Percentiles rank a stretch among this genome's conserved stretches.
Evolutionary conservation across 2,113 vertebrate genomes (phyloP).

Genomic region (Fregata magnificens): DNA sequence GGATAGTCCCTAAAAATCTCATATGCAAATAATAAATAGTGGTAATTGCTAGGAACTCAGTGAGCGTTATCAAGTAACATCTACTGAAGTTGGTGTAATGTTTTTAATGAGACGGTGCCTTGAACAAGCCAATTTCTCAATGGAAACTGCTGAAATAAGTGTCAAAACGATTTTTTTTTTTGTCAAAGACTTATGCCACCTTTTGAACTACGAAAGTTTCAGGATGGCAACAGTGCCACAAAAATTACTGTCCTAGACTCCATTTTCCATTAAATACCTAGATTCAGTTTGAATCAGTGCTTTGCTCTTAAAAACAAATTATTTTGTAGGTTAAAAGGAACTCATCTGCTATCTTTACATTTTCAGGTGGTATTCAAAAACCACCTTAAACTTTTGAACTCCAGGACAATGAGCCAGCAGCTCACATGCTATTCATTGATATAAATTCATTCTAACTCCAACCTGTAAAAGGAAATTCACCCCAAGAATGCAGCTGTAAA

Average conservation of each 20-base stretch:
- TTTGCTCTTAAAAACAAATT: background rate
- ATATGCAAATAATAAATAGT: conserved; percentile 18
- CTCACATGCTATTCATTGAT: background rate
- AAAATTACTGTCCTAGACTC: background rate
- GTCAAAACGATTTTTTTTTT: conserved; percentile 1
- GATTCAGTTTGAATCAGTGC: conserved; percentile 40
- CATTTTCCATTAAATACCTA: conserved; percentile 47
- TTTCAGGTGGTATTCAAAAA: background rate
- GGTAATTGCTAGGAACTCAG: conserved; percentile 12
- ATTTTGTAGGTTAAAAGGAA: background rate
- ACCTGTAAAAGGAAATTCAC: background rate
- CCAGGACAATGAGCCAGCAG: background rate
- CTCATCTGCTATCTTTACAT: background rate
- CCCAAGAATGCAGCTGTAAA: background rate
- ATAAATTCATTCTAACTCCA: background rate
- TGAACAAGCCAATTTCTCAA: background rate
- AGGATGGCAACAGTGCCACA: conserved; percentile 8
- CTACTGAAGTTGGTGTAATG: background rate
- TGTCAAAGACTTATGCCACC: background rate
- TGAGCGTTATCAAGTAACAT: background rate
- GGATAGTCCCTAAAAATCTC: conserved; percentile 36
- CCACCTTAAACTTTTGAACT: conserved; percentile 16
- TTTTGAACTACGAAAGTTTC: conserved; percentile 12
- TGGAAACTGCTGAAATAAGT: conserved; percentile 62
- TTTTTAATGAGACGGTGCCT: background rate